These are phyloP conservation scores for Gallinago undulata DNA, from an alignment of 2,113 vertebrate species.

Conservation along the genomic window DNA sequence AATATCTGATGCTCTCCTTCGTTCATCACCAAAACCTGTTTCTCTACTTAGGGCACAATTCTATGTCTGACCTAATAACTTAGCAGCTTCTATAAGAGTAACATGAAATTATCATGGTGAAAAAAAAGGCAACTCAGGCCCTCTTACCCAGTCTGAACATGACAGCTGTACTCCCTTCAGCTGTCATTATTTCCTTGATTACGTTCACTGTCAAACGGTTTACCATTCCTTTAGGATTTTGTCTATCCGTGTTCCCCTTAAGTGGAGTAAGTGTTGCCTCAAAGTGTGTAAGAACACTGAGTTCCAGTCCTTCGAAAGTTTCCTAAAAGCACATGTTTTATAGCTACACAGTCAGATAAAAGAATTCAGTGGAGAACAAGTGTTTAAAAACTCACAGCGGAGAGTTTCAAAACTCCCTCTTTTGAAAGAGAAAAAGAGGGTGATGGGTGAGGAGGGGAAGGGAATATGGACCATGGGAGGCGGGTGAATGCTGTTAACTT, in stretches of 20 bases:
- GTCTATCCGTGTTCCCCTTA: background rate
- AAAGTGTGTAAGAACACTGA: background rate
- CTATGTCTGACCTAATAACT: background rate
- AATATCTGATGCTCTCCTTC: background rate
- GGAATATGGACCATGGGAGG: background rate
- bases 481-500: background rate
- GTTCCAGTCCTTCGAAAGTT: background rate
- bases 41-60: background rate
- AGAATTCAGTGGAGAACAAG: rapidly evolving
- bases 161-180: background rate
- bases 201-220: background rate
- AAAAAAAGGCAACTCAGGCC: background rate
- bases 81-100: background rate
- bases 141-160: background rate
- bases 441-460: background rate
- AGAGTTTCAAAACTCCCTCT: background rate
- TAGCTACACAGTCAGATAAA: background rate
- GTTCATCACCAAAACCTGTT: background rate
- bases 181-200: background rate
- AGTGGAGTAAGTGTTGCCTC: background rate
- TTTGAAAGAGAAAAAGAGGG: background rate
- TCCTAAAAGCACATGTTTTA: background rate
- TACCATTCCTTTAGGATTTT: background rate
- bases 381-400: background rate
- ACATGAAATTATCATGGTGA: background rate